phyloP scores from a whole-genome alignment of 2,113 vertebrate species.

The Scophthalmus maximus region DNA sequence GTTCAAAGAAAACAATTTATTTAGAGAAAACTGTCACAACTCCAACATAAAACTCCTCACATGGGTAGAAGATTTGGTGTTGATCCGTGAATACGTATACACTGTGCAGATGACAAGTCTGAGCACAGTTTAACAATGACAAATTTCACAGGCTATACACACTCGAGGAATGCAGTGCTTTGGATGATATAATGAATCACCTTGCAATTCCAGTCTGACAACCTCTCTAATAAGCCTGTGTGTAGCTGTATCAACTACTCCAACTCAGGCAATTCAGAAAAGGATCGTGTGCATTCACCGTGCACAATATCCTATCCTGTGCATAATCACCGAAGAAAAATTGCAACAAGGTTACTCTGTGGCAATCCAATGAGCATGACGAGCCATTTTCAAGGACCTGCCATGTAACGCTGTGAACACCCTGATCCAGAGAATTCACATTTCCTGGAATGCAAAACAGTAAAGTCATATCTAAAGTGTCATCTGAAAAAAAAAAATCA shows the following conservation, averaged over 20 bases:
- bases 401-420: conserved; percentile 17
- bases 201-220: conserved; percentile 6
- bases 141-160: background rate
- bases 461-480: conserved; percentile 22
- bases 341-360: background rate
- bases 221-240: background rate
- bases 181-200: background rate
- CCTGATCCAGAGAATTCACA: conserved; percentile 25
- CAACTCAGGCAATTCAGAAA: background rate
- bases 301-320: no score
- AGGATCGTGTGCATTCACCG: background rate
- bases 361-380: background rate
- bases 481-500: conserved; percentile 17
- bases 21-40: no score
- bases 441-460: conserved; percentile 63
- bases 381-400: background rate
- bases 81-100: background rate
- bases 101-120: background rate
- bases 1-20: background rate
- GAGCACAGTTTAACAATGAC: background rate
- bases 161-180: background rate
- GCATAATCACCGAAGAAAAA: background rate
- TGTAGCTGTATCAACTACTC: background rate
- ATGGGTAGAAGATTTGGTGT: background rate
- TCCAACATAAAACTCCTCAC: background rate